A percentile compares a stretch with the other conserved stretches of the same genome.
These are phyloP conservation scores for Macrotrachela quadricornifera DNA, from an alignment of 1,140 invertebrate species.

Conservation along the genomic window DNA sequence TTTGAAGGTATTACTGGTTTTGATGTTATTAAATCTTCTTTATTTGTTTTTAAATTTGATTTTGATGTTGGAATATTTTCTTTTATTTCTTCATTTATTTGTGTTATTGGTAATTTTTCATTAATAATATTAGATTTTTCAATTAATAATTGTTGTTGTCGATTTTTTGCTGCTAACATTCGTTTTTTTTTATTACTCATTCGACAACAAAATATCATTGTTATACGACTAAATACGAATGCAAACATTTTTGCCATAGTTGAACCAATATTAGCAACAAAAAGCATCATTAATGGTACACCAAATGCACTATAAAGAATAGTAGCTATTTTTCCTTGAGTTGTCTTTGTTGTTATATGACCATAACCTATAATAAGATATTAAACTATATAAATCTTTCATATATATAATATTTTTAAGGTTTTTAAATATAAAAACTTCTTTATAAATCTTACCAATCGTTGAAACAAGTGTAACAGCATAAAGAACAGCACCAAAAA, in stretches of 20 bases:
- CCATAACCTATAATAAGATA: slow-evolving; percentile 14
- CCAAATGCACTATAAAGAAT: slow-evolving; percentile 17
- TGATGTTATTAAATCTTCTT: no score
- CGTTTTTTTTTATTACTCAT: no score
- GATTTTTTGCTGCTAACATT: no score
- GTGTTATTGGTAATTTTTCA: no score
- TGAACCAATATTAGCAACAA: slow-evolving; percentile 70
- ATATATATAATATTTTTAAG: not conserved
- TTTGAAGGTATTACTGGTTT: no score
- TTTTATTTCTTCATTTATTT: no score
- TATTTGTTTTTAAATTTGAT: no score
- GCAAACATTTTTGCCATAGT: slow-evolving; percentile 42
- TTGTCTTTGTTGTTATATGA: slow-evolving; percentile 18
- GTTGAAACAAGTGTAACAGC: not conserved
- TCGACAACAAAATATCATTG: no score
- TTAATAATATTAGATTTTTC: no score
- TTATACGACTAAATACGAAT: not conserved
- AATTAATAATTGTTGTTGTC: no score
- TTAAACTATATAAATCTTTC: not conserved
- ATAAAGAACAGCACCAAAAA: not conserved
- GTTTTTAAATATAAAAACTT: no score
- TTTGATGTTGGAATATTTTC: no score
- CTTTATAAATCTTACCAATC: not conserved
- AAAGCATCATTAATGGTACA: slow-evolving; percentile 21
- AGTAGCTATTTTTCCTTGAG: slow-evolving; percentile 15